Percentiles rank a stretch among this genome's conserved stretches.
phyloP scores from a whole-genome alignment of 1,140 invertebrate genomes.

The Patella vulgata region DNA sequence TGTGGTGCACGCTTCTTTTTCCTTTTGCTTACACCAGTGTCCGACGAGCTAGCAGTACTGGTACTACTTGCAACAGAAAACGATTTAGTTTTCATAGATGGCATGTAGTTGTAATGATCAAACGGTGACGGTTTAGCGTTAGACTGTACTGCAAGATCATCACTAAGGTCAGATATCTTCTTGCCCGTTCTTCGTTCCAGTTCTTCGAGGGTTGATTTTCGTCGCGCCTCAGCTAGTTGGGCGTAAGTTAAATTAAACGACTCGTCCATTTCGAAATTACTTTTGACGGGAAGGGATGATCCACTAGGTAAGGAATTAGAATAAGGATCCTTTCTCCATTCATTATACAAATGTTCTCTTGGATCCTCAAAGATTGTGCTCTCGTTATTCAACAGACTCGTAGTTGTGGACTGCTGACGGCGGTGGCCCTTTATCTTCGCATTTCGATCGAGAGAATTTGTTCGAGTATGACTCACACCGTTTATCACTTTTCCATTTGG shows the following conservation, averaged over 20 bases:
- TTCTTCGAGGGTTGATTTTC: conserved; percentile 33
- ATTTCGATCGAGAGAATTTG: conserved; percentile 7
- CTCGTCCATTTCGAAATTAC: conserved; percentile 45
- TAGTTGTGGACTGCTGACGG: conserved; percentile 32
- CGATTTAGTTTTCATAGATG: neutral
- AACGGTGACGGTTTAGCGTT: conserved; percentile 29
- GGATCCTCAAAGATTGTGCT: conserved; percentile 44
- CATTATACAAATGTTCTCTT: conserved; percentile 39
- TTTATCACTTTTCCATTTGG: no score
- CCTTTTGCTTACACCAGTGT: conserved; percentile 39
- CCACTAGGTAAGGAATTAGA: conserved; percentile 28
- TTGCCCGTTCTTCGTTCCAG: conserved; percentile 39
- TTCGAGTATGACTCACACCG: no score
- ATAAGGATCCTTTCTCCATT: conserved; percentile 37
- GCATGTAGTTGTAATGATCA: conserved; percentile 14
- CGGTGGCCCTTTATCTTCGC: conserved; percentile 28
- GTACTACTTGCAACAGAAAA: neutral
- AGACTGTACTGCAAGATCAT: conserved; percentile 24
- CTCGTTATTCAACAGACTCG: conserved; percentile 27
- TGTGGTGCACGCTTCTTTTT: conserved; percentile 46
- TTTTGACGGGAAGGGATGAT: conserved; percentile 44
- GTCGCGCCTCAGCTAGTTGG: conserved; percentile 43
- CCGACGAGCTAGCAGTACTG: conserved; percentile 32
- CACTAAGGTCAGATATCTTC: conserved; percentile 35
- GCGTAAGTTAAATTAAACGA: conserved; percentile 48